Evolutionary conservation across 2,113 vertebrate species (phyloP).

Genomic region (Thamnophis sirtalis): DNA sequence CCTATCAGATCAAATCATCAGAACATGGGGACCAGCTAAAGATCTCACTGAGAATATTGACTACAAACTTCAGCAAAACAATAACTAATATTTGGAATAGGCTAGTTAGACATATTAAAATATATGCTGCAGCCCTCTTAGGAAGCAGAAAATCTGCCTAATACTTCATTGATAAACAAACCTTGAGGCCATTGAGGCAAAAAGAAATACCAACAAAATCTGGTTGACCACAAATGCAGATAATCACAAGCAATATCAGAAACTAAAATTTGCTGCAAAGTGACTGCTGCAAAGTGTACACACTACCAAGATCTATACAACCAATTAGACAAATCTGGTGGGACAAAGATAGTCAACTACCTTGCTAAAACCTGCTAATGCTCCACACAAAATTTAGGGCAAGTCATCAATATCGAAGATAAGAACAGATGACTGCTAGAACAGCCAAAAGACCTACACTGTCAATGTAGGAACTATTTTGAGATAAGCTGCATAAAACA

Average conservation of each 20-base stretch:
- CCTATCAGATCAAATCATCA: not conserved
- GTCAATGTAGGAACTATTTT: not conserved
- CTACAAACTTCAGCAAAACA: not conserved
- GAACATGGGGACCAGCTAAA: not conserved
- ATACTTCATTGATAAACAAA: not conserved
- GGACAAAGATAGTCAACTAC: not conserved
- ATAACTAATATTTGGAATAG: not conserved
- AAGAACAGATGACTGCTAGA: not conserved
- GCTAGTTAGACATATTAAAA: not conserved
- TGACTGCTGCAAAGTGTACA: not conserved
- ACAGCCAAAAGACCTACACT: not conserved
- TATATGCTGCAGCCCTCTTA: not conserved
- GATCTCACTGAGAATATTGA: not conserved
- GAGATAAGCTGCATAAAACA: not conserved
- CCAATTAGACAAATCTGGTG: not conserved
- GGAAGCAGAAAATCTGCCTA: not conserved
- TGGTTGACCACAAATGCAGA: not conserved
- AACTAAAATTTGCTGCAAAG: not conserved
- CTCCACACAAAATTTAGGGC: not conserved
- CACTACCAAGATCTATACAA: not conserved
- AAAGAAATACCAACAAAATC: not conserved
- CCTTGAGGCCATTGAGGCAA: not conserved
- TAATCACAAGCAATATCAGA: not conserved
- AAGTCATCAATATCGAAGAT: not conserved
- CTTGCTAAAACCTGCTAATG: not conserved